These are phyloP conservation scores for Aurelia sp. DNA, from an alignment of 30 jellyfish, hydroid and myxozoan genomes.

Conservation along the genomic window DNA sequence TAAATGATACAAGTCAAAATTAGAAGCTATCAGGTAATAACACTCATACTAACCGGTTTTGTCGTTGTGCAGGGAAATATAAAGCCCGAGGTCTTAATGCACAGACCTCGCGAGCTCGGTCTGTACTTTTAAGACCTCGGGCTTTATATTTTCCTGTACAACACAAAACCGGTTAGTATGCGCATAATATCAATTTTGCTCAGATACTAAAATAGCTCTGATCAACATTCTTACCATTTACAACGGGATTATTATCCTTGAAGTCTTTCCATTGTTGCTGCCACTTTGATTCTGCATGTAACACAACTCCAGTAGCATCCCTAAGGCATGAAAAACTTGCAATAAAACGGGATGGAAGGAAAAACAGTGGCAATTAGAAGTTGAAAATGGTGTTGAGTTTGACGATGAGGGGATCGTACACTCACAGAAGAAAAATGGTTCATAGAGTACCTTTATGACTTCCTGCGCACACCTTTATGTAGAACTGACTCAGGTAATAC, in stretches of 20 bases:
- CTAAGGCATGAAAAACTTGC: conserved; percentile 14
- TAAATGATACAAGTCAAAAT: no score
- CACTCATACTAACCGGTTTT: no score
- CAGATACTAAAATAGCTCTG: not conserved
- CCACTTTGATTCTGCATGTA: conserved; percentile 97
- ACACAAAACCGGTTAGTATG: no score
- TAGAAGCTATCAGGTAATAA: no score
- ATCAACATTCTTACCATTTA: conserved; percentile 60
- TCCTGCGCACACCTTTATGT: no score
- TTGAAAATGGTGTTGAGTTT: not conserved
- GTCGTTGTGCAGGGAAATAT: no score
- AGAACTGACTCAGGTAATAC: not conserved
- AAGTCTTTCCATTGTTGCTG: conserved; percentile 95
- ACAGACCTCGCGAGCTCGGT: no score
- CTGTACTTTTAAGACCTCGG: no score
- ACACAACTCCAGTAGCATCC: conserved; percentile 90
- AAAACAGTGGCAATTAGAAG: not conserved
- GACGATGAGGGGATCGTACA: not conserved
- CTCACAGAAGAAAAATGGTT: no score
- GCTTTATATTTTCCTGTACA: no score
- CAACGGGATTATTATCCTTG: conserved; percentile 93
- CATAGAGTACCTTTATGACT: no score
- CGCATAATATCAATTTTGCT: not conserved
- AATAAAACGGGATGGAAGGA: not conserved
- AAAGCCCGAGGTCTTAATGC: no score